Base-by-base conservation (phyloP, 1,140 invertebrate species). In the Drosophila kepulauana region DNA sequence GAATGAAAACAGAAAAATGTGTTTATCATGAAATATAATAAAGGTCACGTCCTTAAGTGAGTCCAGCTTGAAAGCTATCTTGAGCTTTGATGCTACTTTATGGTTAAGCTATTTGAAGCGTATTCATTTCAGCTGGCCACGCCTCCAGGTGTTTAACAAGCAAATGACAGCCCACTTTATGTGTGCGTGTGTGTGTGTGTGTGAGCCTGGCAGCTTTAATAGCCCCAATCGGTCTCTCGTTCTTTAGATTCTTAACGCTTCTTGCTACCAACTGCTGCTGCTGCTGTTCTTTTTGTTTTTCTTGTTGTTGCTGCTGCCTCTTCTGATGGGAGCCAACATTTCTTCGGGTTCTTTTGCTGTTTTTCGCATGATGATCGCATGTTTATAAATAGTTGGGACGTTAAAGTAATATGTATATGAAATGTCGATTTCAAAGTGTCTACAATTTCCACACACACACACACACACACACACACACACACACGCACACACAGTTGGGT, bases 361-460 rank as follows among this genome's bases (percentile, higher is more conserved):
- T 46, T 71, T 64, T 75, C 67, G 46, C 74, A 51, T 65, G 84
- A 75, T 88, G 85, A 89, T 85, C 78, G 78, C 85, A 89, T 89
- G 78, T 79, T 89, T 89, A 89, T 81, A 89, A 89, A 89, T 89
- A 89, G 86, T 81, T 66, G 56, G 68, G 45, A 79, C 62, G 59
- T 66, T 73, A 65, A 79, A 77, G 77, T 79, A 77, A 77, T 77
- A 74, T 77, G 78, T 77, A 72, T 77, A 77, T 62, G 66, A 84
- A 84, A 84, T 78, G 78, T 82, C 84, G 77, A 87, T 75, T 87
- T 84, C 64, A 73, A 69, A 84, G 75, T 75, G 70, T 87, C 76
- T 79, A 77, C 73, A 71, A 76, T 76, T 76, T 76, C 62, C 69
- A 65, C 52, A 75, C 20, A 58, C 57, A 68, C n/a, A 59, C 28